A percentile compares a stretch with the other conserved stretches of the same genome.
Evolutionary conservation across 2,113 vertebrate species (phyloP).

Genomic region (Raja brachyura): DNA sequence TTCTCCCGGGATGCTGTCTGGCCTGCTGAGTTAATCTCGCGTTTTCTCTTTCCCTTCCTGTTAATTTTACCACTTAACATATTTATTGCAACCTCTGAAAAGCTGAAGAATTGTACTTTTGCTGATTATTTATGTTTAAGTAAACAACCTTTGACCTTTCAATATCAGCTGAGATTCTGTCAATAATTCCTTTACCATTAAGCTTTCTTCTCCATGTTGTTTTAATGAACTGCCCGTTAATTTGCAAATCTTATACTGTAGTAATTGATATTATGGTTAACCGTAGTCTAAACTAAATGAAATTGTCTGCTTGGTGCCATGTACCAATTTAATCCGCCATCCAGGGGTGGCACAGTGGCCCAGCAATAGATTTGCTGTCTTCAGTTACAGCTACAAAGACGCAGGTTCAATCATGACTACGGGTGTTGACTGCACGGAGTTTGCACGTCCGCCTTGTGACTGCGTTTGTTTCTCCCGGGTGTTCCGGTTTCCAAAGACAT

Average conservation of each 20-base stretch:
- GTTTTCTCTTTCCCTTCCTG: too few relatives aligned
- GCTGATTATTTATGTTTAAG: background rate
- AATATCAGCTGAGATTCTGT: background rate
- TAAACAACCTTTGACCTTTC: background rate
- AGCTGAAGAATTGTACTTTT: background rate
- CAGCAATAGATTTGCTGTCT: too few relatives aligned
- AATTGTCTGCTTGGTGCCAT: too few relatives aligned
- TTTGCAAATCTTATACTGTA: background rate
- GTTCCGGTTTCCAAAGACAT: too few relatives aligned
- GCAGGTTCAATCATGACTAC: too few relatives aligned
- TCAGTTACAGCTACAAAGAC: too few relatives aligned
- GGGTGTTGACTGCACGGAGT: too few relatives aligned
- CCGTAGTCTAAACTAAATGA: background rate
- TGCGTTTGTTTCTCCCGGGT: too few relatives aligned
- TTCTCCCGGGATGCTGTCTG: too few relatives aligned
- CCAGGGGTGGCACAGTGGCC: too few relatives aligned
- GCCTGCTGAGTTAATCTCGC: too few relatives aligned
- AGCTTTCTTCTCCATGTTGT: background rate
- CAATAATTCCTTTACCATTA: background rate
- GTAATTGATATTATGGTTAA: background rate
- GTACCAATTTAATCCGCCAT: background rate
- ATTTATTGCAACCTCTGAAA: background rate
- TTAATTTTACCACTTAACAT: background rate
- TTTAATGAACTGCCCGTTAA: background rate
- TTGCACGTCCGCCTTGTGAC: too few relatives aligned